A percentile compares a stretch with the other conserved stretches of the same genome.
phyloP scores from a whole-genome alignment of 1,140 invertebrate species.

The Dysdera silvatica region DNA sequence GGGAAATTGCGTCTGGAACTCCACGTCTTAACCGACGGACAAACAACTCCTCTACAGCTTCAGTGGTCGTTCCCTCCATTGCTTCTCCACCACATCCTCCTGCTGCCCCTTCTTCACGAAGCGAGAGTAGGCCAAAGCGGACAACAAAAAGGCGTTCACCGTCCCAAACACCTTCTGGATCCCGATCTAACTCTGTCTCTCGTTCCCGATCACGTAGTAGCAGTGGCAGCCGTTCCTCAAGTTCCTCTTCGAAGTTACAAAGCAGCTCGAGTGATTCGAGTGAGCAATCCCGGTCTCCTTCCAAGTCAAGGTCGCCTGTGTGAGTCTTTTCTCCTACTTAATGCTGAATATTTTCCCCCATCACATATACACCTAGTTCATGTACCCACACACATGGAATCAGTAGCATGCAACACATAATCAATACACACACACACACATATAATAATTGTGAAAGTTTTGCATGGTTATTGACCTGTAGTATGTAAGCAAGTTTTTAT shows the following conservation, averaged over 20 bases:
- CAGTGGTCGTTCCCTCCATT: slow-evolving; percentile 32
- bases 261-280: slow-evolving; percentile 30
- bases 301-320: slow-evolving; percentile 34
- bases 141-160: slow-evolving; percentile 37
- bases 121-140: slow-evolving; percentile 35
- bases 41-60: slow-evolving; percentile 19
- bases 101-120: slow-evolving; percentile 22
- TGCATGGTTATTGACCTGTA: too few relatives aligned
- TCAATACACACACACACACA: too few relatives aligned
- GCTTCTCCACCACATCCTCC: too few relatives aligned
- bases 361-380: too few relatives aligned
- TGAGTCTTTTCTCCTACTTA: slow-evolving; percentile 15
- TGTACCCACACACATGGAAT: too few relatives aligned
- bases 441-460: too few relatives aligned
- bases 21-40: slow-evolving; percentile 16
- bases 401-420: too few relatives aligned
- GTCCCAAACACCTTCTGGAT: slow-evolving; percentile 46
- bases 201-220: slow-evolving; percentile 30
- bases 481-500: too few relatives aligned
- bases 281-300: slow-evolving; percentile 33
- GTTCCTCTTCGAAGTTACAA: slow-evolving; percentile 31
- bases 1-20: slow-evolving; percentile 22
- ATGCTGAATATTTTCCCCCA: too few relatives aligned
- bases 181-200: slow-evolving; percentile 41
- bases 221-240: slow-evolving; percentile 29